Evolutionary conservation across 2,113 vertebrate species (phyloP).

Genomic region (Pachyramphus minor): DNA sequence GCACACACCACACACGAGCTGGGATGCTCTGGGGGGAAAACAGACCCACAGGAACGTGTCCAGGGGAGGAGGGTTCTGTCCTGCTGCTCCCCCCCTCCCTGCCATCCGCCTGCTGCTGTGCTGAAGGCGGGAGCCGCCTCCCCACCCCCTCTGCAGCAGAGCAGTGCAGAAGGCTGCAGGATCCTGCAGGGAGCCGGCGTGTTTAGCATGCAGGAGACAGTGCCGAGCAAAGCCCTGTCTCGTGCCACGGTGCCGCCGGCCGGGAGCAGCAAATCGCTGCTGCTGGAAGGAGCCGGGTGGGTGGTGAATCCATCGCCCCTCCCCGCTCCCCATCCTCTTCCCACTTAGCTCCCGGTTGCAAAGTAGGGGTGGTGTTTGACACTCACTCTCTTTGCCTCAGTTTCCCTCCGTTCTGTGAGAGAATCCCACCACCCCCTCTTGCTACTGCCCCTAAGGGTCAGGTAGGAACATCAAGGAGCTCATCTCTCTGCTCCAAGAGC

Average conservation of each 20-base stretch:
- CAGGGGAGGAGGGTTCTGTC: neutral
- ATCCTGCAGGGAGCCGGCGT: neutral
- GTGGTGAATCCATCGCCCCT: rapidly evolving
- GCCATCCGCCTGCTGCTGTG: neutral
- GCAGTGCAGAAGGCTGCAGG: conserved; percentile 23
- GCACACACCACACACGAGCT: rapidly evolving
- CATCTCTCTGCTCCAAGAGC: neutral
- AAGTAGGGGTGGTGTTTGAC: neutral
- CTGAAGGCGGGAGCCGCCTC: neutral
- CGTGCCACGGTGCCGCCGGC: neutral
- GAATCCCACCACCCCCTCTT: neutral
- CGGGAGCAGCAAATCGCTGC: neutral
- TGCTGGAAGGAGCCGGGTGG: neutral
- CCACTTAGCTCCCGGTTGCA: rapidly evolving
- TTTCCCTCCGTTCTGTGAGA: neutral
- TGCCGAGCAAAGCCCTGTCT: neutral
- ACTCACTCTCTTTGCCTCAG: neutral
- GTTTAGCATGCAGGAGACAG: conserved; percentile 39
- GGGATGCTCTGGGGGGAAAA: rapidly evolving
- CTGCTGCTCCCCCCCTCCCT: neutral
- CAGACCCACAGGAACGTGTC: rapidly evolving
- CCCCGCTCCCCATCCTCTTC: neutral
- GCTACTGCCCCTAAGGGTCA: neutral
- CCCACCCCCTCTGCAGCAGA: conserved; percentile 49
- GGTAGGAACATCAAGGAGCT: neutral